Base-by-base conservation (phyloP, 2,888 invertebrate genomes). In the Cryptus armator region DNA sequence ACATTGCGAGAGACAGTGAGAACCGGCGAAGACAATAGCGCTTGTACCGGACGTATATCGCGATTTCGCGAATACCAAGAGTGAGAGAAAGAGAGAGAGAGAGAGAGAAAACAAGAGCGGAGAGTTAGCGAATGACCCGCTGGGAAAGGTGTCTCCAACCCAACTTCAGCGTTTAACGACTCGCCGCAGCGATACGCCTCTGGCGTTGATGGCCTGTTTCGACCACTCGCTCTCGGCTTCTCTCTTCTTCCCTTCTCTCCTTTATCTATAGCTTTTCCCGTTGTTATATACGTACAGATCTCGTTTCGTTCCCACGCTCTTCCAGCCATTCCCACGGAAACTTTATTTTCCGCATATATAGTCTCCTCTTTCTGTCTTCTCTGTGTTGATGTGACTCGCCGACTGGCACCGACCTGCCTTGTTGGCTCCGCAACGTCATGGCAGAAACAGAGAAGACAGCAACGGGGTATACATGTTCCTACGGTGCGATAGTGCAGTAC, bases 131-230 rank as follows among this genome's bases (percentile, higher is more conserved):
- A 68, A 75, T 75, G 81, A 81, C 70, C 51, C 16, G 68, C 44
- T 67, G 53, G 46, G 59, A 68, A 74, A 81, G 67, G 81, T 75
- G 81, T 75, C 81, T 75, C 70, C 46, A 29, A 59, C 24, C 66
- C 67, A 89, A 89, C 86, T 90, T 89, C 76, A 81, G 77, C 84
- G 83, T 88, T 89, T 88, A 89, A 89, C 87, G 88, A 89, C 84
- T 89, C 86, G 83, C 84, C 79, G 80, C 72, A 84, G 85, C 87
- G 86, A 87, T 83, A 83, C 86, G 86, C 86, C 87, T 88, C 90
- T 90, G 90, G 83, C 87, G 86, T 87, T 90, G 90, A 90, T 86
- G 80, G 86, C 85, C 88, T 86, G 89, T 77, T 89, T 82, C 84
- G 76, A 83, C 64, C 89, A 86, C 76, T 70, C 67, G 62, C 32